Percentiles rank a stretch among this genome's conserved stretches.
Evolutionary conservation across 2,797 vertebrate species (phyloP).

Genomic region (Setipinna tenuifilis): DNA sequence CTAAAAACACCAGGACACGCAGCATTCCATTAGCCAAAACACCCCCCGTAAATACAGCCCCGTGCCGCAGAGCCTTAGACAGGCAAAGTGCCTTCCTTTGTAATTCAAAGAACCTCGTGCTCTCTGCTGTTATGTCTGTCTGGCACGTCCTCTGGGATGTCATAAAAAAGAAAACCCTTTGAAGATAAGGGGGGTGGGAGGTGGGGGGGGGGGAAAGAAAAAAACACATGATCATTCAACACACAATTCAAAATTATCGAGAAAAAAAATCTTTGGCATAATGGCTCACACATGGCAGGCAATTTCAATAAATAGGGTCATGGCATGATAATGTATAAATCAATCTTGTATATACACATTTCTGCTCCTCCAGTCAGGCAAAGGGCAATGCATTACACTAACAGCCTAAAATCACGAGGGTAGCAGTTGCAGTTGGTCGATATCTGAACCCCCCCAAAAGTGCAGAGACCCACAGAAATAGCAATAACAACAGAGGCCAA

Average conservation of each 20-base stretch:
- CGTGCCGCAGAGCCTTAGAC: background rate
- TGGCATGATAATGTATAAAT: conserved; percentile 2
- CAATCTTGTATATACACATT: background rate
- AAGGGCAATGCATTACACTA: background rate
- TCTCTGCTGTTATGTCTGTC: conserved; percentile 37
- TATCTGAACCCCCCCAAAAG: background rate
- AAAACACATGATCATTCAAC: conserved; percentile 41
- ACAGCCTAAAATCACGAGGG: background rate
- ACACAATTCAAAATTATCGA: background rate
- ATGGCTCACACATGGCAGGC: conserved; percentile 16
- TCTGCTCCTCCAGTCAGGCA: background rate
- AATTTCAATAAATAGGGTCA: conserved; percentile 21
- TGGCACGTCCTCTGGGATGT: conserved; percentile 39
- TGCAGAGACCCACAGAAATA: background rate
- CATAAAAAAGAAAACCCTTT: conserved; percentile 54
- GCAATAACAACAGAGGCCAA: background rate
- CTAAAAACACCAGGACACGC: background rate
- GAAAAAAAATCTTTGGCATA: conserved; percentile 7
- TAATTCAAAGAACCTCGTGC: conserved; percentile 27
- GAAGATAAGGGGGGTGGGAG: conserved; percentile 40
- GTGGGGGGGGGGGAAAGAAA: conserved; percentile 22
- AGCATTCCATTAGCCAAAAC: conserved; percentile 8
- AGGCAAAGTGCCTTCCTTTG: conserved; percentile 12
- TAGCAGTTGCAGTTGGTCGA: background rate
- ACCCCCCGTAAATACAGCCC: background rate